Evolutionary conservation across 1,140 invertebrate genomes (phyloP), one percentile per base, ranked within the genome.

Genomic region (Diorhabda carinulata): DNA sequence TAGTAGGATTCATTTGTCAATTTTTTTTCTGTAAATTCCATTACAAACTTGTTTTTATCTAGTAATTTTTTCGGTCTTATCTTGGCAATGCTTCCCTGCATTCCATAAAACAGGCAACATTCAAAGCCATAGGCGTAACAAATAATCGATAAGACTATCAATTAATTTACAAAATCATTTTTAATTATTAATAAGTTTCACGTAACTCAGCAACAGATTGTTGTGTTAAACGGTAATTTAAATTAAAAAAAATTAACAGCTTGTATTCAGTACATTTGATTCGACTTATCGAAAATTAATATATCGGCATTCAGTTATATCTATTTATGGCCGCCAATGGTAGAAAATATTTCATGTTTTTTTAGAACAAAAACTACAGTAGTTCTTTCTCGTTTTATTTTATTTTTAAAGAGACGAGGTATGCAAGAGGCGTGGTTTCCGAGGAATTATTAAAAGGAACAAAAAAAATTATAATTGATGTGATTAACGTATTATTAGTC

Each of bases 281-380:
- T 25, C 25, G 25, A 25, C 25, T 25, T 25, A 25, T 25, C 25
- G 25, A 25, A 5, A n/a, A 5, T n/a, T 57, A 57, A 57, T 10
- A 10, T 9, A 57, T 57, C 25, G 4, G 6, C n/a, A 57, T 6
- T n/a, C 2, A 41, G 58, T 2, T 60, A 4, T 4, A 40, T 25
- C 4, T 43, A n/a, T n/a, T n/a, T 5, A 43, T 5, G 43, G 10
- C 52, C 65, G 57, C 65, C 44, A 67, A 57, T 67, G 65, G 40
- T 25, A 67, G 57, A 67, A 67, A 67, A 60, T 67, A 67, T 67
- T 61, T 58, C 41, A 42, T 57, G 56, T 67, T 60, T 67, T 65
- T 67, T 60, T 66, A 47, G 43, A 67, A 67, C 65, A 67, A 67
- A 67, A 67, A 67, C 65, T 60, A 67, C 65, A 60, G 58, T 67